Conservation (phyloP, 2,113 vertebrate species). For the Ptilonorhynchus violaceus region DNA sequence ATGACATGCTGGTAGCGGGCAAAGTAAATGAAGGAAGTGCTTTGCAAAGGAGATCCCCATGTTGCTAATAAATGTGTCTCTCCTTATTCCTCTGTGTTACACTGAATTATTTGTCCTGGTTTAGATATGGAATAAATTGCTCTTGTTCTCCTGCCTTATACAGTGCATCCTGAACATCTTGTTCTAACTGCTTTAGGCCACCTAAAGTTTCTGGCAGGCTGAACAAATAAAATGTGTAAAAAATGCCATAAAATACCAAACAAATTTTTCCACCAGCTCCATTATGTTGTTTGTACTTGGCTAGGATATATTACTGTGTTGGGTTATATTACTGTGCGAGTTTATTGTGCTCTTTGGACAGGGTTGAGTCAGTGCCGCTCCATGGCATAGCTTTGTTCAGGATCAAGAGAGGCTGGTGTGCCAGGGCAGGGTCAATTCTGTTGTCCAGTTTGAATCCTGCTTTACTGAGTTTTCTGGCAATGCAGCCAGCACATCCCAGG, state of each 20-base stretch:
- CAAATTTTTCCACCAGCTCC: neutral
- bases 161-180: neutral
- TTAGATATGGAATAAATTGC: neutral
- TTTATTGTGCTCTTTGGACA: neutral
- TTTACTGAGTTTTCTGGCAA: neutral
- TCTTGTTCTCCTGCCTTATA: neutral
- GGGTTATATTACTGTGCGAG: neutral
- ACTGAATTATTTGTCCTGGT: neutral
- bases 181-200: neutral
- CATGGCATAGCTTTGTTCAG: neutral
- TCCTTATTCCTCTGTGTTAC: neutral
- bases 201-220: neutral
- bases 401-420: accelerated
- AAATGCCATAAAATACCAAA: neutral
- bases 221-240: neutral
- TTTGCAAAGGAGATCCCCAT: neutral
- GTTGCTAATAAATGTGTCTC: neutral
- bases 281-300: neutral
- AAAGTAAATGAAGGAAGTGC: neutral
- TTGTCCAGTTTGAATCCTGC: neutral
- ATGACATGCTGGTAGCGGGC: neutral
- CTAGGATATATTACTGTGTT: neutral
- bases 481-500: neutral
- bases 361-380: neutral
- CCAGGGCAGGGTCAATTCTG: neutral